Conservation (phyloP, 2,888 invertebrate genomes). For the Limnephilus marmoratus region DNA sequence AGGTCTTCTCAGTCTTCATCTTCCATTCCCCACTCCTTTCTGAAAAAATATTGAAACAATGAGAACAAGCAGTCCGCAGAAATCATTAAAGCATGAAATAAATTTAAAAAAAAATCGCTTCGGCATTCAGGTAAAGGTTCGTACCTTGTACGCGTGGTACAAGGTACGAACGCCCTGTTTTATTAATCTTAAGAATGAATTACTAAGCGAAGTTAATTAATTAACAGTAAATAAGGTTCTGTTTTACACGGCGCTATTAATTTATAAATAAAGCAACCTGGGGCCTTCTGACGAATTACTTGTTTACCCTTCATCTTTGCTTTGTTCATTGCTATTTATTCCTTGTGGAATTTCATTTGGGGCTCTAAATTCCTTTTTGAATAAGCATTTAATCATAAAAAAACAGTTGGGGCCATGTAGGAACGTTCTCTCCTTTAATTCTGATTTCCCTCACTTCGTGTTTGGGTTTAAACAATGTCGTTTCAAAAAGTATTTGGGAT, state of each 20-base stretch:
- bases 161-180: too few species aligned
- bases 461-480: not conserved
- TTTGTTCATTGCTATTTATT: not conserved
- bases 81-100: not conserved
- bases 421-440: not conserved
- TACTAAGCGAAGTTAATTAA: not conserved
- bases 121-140: not conserved
- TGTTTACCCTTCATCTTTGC: not conserved
- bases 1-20: too few species aligned
- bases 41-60: not conserved
- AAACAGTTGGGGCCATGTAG: not conserved
- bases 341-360: not conserved
- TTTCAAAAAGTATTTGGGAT: not conserved
- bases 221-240: not conserved
- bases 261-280: not conserved
- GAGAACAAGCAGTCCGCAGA: not conserved
- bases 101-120: not conserved
- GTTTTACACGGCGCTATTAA: not conserved
- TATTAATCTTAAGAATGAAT: not conserved
- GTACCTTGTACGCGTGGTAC: not conserved
- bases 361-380: not conserved
- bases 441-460: not conserved
- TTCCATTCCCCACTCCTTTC: too few species aligned
- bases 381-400: conserved; percentile 16
- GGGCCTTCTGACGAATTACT: not conserved